Evolutionary conservation across 2,113 vertebrate genomes (phyloP).

Genomic region (Strix aluco): DNA sequence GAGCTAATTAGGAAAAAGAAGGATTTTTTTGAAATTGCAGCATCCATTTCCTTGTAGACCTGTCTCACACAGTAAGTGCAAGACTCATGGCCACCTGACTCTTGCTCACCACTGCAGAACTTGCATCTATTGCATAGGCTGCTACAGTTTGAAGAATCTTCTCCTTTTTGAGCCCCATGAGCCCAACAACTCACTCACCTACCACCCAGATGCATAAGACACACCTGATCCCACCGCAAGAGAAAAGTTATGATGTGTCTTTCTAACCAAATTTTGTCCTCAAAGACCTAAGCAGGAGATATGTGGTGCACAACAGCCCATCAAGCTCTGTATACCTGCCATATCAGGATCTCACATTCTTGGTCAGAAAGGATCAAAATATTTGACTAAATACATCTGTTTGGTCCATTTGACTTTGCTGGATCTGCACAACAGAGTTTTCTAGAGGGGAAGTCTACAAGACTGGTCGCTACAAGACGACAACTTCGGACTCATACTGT

Average conservation of each 20-base stretch:
- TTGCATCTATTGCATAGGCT: not conserved
- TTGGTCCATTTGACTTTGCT: not conserved
- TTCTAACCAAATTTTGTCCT: not conserved
- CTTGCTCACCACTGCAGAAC: not conserved
- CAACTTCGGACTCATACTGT: not conserved
- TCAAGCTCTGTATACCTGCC: not conserved
- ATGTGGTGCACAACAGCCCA: not conserved
- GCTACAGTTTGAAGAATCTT: not conserved
- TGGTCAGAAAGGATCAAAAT: not conserved
- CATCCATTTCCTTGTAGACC: not conserved
- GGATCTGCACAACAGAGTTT: not conserved
- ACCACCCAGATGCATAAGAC: not conserved
- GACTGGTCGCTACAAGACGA: not conserved
- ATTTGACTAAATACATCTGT: not conserved
- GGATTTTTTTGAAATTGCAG: not conserved
- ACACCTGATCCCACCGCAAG: accelerated
- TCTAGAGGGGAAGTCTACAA: not conserved
- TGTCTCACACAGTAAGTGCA: not conserved
- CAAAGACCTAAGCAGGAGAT: not conserved
- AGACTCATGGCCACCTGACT: not conserved
- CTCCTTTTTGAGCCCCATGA: not conserved
- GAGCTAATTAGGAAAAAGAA: not conserved
- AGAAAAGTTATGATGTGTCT: not conserved
- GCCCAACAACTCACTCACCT: not conserved
- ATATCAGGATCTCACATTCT: not conserved